Percentiles rank a stretch among this genome's conserved stretches.
Evolutionary conservation across 2,888 invertebrate genomes (phyloP).

Genomic region (Synergus umbraculus): DNA sequence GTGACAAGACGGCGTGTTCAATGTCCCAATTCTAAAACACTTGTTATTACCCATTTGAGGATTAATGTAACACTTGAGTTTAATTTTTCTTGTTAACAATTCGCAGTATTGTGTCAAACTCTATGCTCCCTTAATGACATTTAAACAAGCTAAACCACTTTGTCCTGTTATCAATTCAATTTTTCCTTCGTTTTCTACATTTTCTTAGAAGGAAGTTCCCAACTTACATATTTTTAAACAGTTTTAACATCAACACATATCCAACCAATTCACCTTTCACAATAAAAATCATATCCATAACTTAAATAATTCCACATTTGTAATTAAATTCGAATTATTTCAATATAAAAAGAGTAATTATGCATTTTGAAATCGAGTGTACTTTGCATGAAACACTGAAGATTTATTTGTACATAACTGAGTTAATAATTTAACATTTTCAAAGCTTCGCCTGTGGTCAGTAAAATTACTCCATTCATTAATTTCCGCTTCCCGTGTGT

Average conservation of each 20-base stretch:
- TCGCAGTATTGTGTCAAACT: not conserved
- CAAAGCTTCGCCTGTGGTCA: not conserved
- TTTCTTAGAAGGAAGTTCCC: not conserved
- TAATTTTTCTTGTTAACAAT: not conserved
- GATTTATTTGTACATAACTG: not conserved
- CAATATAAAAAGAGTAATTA: not conserved
- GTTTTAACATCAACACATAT: not conserved
- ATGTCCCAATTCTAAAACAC: conserved; percentile 14
- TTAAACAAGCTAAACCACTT: not conserved
- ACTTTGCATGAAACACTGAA: not conserved
- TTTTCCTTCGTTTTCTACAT: not conserved
- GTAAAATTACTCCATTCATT: conserved; percentile 16
- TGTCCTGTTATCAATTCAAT: not conserved
- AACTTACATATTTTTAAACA: no score
- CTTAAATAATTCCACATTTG: not conserved
- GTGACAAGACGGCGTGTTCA: not conserved
- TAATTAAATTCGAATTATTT: not conserved
- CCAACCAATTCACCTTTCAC: not conserved
- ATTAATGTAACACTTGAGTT: not conserved
- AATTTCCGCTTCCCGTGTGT: conserved; percentile 2
- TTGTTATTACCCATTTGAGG: not conserved
- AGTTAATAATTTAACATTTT: not conserved
- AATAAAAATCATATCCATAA: not conserved
- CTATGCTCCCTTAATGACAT: not conserved
- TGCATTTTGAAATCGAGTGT: not conserved